Evolutionary conservation across 2,797 vertebrate genomes (phyloP).

Genomic region (Micromesistius poutassou): DNA sequence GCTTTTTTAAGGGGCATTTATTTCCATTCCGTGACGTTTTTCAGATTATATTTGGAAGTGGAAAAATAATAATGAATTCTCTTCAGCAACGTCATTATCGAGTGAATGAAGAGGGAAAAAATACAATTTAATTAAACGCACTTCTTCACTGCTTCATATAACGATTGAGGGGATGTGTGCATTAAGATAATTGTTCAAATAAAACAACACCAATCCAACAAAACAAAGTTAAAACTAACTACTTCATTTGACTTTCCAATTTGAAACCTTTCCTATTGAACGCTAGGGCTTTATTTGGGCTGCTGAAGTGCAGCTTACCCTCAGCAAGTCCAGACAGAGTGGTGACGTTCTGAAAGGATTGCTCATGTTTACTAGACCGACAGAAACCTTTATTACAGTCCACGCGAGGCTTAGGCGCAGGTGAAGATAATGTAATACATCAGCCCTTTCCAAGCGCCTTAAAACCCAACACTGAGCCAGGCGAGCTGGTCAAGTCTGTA

Average conservation of each 20-base stretch:
- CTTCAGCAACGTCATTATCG: neutral
- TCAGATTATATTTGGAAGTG: neutral
- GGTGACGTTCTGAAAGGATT: conserved; percentile 11
- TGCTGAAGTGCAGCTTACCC: neutral
- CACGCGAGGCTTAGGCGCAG: conserved; percentile 14
- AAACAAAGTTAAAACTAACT: neutral
- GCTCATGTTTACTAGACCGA: conserved; percentile 22
- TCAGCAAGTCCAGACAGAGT: neutral
- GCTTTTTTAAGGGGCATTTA: neutral
- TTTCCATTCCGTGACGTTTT: neutral
- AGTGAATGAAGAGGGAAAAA: neutral
- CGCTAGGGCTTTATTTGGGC: neutral
- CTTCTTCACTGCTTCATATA: neutral
- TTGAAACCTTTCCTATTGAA: neutral
- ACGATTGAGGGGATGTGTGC: too few species aligned
- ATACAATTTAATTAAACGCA: neutral
- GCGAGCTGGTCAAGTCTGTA: conserved; percentile 8
- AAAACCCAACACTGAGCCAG: conserved; percentile 34
- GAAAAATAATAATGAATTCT: neutral
- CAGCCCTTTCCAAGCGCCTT: conserved; percentile 31
- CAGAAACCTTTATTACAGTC: conserved; percentile 7
- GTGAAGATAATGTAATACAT: conserved; percentile 38
- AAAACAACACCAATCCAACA: neutral
- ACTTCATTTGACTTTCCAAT: neutral
- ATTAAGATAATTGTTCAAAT: neutral